Base-by-base conservation (phyloP, 2,797 vertebrate species). In the Glossophaga mutica region DNA sequence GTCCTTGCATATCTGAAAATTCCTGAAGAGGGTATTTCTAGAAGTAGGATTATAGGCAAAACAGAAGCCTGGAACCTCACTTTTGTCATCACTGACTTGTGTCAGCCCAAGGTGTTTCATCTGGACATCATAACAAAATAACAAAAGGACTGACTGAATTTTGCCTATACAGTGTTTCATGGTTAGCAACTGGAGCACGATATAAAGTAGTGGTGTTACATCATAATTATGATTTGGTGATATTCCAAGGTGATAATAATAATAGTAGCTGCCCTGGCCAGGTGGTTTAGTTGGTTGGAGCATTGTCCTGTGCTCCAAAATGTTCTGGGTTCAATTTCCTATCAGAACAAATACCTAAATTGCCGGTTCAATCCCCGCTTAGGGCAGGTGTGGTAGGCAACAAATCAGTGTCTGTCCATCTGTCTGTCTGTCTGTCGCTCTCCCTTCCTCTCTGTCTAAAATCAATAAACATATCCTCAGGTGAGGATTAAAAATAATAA, bases 11-110 rank as follows among this genome's bases (percentile, higher is more conserved):
- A 44, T 91, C 48, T 95, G 57, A 85, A 90, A 87, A 81, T n/a
- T 95, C 19, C 39, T 48, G 44, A 76, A 29, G 74, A 73, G 78
- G 15, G 14, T 68, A 57, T 76, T 77, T 26, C 29, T 87, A 70
- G 44, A 95, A 59, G 24, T 73, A 94, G 46, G 48, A 73, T 62
- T 94, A 59, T 48, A 73, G 74, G 34, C 67, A 86, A 88, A 95
- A 91, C 12, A 29, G 62, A 83, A 71, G 74, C 18, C 29, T 94
- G 46, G 52, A 76, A 88, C 2, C 2, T 90, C 39, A 42, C 15
- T 4, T 76, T 65, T 74, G 85, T 74, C 68, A 74, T 88, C 65
- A 8, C 2, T 62, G n/a, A 50, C 29, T 83, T 93, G 9, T 62
- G 29, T 91, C 44, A 86, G n/a, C 59, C 44, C 19, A 24, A 11